phyloP scores from a whole-genome alignment of 64 coral and sea anemone genomes.

The Anthopleura sola region DNA sequence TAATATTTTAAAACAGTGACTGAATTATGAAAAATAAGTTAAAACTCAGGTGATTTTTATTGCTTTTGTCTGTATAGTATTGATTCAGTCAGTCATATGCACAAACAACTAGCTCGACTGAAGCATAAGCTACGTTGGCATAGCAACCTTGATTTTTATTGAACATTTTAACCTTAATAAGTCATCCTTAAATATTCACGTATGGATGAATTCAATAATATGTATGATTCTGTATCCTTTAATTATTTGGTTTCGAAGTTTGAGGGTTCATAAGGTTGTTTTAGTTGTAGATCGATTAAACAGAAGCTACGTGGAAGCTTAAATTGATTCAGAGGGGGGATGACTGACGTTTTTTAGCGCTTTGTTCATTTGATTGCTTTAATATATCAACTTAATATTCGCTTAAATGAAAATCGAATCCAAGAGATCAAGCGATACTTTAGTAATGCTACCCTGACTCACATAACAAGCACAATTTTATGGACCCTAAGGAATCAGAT shows the following conservation, averaged over 20 bases:
- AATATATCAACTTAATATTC: not conserved
- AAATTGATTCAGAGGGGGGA: not conserved
- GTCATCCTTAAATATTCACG: not conserved
- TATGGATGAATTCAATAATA: not conserved
- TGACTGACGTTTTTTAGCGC: not conserved
- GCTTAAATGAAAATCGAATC: not conserved
- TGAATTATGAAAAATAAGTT: not conserved
- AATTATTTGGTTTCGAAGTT: not conserved
- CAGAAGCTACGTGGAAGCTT: not conserved
- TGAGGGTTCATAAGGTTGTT: not conserved
- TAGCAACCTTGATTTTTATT: not conserved
- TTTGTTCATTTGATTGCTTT: constrained; percentile 17
- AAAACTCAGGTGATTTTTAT: not conserved
- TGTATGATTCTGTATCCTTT: not conserved
- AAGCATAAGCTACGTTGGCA: not conserved
- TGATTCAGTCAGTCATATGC: not conserved
- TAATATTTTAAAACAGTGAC: too few relatives aligned
- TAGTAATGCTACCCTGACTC: not conserved
- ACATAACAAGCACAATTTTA: not conserved
- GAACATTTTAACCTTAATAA: not conserved
- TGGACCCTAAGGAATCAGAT: not conserved
- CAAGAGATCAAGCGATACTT: not conserved
- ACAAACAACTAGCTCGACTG: not conserved
- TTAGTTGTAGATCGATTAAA: not conserved
- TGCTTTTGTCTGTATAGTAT: not conserved